Conservation (phyloP, 2,113 vertebrate genomes). For the Urocolius indicus region DNA sequence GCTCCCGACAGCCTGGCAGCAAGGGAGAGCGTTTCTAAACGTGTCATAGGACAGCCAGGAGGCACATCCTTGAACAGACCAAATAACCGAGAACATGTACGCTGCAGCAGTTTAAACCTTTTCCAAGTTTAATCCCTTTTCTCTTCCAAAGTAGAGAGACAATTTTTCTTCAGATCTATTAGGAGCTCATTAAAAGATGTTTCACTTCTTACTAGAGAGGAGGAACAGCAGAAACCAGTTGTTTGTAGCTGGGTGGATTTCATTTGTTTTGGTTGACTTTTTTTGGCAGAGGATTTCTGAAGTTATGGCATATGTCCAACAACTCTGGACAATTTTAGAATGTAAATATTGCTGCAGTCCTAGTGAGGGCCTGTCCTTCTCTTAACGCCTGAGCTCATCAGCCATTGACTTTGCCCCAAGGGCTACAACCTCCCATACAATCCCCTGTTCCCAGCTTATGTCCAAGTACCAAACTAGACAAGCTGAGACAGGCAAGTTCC, state of each 20-base stretch:
- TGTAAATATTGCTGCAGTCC: not conserved
- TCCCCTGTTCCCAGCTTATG: not conserved
- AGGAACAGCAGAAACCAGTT: not conserved
- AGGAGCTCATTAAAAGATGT: not conserved
- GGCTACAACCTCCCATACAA: not conserved
- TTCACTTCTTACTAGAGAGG: not conserved
- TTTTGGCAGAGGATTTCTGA: not conserved
- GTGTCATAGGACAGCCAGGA: not conserved
- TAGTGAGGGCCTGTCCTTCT: not conserved
- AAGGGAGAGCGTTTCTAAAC: not conserved
- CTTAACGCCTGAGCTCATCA: not conserved
- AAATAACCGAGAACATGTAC: not conserved
- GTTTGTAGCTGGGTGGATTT: rapidly evolving
- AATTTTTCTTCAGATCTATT: not conserved
- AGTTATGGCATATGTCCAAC: not conserved
- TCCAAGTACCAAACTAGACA: not conserved
- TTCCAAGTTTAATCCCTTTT: not conserved
- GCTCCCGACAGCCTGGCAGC: rapidly evolving
- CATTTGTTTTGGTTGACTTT: not conserved
- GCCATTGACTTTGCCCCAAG: not conserved
- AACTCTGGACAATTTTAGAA: not conserved
- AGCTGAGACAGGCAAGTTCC: not conserved
- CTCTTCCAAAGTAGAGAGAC: not conserved
- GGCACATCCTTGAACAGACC: not conserved
- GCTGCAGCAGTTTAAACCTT: not conserved